A percentile compares a stretch with the other conserved stretches of the same genome.
phyloP scores from a whole-genome alignment of 2,113 vertebrate species.

The Hiodon tergisus region DNA sequence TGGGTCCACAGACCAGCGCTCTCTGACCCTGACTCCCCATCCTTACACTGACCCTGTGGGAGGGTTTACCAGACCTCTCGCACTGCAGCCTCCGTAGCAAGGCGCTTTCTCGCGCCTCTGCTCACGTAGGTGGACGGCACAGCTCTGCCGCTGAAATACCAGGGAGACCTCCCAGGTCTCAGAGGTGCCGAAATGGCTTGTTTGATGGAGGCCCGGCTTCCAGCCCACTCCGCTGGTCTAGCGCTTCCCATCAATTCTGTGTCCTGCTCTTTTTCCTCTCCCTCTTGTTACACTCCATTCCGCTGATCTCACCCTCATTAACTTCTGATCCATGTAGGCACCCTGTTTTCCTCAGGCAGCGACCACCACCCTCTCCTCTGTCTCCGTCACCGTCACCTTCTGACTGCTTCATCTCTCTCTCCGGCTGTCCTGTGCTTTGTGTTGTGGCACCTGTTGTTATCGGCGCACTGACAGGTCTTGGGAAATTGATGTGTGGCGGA shows the following conservation, averaged over 20 bases:
- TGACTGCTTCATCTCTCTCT: not conserved
- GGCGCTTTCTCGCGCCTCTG: not conserved
- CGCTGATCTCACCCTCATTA: slow-evolving; percentile 8
- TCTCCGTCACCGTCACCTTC: not conserved
- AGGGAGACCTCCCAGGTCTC: not conserved
- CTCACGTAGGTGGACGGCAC: not conserved
- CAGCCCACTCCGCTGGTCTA: not conserved
- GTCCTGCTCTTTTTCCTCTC: not conserved
- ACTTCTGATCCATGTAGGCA: slow-evolving; percentile 4
- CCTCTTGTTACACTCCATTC: not conserved
- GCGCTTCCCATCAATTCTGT: not conserved
- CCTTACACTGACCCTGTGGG: no score
- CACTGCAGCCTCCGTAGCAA: no score
- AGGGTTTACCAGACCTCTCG: no score
- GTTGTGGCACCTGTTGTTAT: not conserved
- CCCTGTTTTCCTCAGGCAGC: not conserved
- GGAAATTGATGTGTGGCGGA: not conserved
- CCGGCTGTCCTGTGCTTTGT: not conserved
- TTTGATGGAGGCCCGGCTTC: no score
- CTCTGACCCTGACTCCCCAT: no score
- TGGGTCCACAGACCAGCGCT: no score
- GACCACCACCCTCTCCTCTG: not conserved
- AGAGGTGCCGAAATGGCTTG: not conserved
- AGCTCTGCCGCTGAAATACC: not conserved
- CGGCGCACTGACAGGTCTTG: not conserved